These are phyloP conservation scores for Tiliacea aurago DNA, from an alignment of 2,888 invertebrate genomes.

Conservation along the genomic window DNA sequence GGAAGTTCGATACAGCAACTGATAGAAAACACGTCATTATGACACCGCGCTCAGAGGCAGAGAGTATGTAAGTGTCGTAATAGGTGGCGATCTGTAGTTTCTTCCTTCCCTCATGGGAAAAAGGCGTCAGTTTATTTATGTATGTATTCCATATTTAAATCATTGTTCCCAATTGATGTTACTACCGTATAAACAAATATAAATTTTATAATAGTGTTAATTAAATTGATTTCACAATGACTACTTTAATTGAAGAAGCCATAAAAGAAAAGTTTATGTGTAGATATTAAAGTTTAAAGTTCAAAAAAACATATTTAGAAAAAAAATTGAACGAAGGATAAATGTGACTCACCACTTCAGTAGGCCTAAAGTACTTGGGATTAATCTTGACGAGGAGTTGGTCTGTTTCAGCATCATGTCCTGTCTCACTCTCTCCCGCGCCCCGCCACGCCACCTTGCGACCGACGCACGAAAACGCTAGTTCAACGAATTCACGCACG, in stretches of 20 bases:
- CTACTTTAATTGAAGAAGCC: not conserved
- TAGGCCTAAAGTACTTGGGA: constrained; percentile 33
- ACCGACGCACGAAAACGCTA: constrained; percentile 96
- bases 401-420: constrained; percentile 35
- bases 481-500: constrained; percentile 98
- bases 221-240: not conserved
- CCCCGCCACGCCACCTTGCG: constrained; percentile 95
- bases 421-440: constrained; percentile 94
- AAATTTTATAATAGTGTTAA: not conserved
- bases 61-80: not conserved
- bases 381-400: constrained; percentile 40
- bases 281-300: not conserved
- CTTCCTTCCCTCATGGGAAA: no score
- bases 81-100: not conserved
- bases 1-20: not conserved
- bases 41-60: not conserved
- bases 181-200: not conserved
- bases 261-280: not conserved
- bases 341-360: constrained; percentile 40
- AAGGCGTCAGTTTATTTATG: no score
- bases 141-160: not conserved
- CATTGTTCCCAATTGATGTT: not conserved
- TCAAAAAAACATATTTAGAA: not conserved
- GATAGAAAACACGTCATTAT: not conserved
- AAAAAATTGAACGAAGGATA: not conserved